Evolutionary conservation across 2,888 invertebrate species (phyloP), one percentile per base, ranked within the genome.

Genomic region (Magallana nippona): DNA sequence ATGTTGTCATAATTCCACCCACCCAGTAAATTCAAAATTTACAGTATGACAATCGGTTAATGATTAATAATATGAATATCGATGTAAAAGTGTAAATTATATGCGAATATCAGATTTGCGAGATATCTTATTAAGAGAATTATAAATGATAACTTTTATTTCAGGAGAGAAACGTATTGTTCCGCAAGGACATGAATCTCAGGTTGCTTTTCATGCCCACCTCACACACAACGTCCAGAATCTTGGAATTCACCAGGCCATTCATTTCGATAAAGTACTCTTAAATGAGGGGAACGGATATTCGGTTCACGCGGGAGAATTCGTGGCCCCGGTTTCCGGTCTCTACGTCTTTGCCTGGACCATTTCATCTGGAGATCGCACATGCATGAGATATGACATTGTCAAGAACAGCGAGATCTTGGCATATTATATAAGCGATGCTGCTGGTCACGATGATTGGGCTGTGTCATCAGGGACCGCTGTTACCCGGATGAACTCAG

Each of bases 281-380:
- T 55, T 80, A 10, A 83, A 83, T 57, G 32, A 77, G 22, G 83
- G 83, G 8, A 80, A 77, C 22, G 77, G 44, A 13, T 83, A 83
- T 27, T 80, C 63, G 0, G n/a, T 55, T 15, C 55, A 57, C 17
- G 80, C 79, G n/a, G 83, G 83, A 0, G 80, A 79, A 27, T 83
- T 83, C 55, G 62, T 60, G 2, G 44, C 83, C 13, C 62, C 55
- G n/a, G 27, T 83, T 15, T 13, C 77, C 5, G 83, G 83, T n/a
- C 63, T 79, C 1, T 83, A 58, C 15, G 79, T 83, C 17, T 83
- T 83, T 17, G 55, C 71, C 8, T 83, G 80, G 83, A 80, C 78
- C 0, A 82, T 82, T 15, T 78, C 82, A 11, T 58, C 55, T 13
- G 55, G 56, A 8, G 78, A 82, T 11, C 10, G 22, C 5, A 82